Evolutionary conservation across 2,113 vertebrate species (phyloP).

Genomic region (Perognathus longimembris): DNA sequence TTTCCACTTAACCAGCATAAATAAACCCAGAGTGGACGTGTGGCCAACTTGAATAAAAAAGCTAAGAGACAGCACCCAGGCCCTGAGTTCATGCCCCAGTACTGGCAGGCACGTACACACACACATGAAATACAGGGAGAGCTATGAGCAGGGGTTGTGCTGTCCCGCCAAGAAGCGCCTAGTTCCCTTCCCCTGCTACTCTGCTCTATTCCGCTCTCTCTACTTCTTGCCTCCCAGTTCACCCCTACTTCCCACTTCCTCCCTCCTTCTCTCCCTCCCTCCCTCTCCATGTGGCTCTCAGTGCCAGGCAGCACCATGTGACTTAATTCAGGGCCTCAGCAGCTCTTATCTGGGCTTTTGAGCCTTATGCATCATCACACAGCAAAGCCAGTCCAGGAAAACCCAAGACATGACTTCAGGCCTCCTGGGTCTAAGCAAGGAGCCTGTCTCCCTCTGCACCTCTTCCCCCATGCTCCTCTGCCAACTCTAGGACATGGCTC

Average conservation of each 20-base stretch:
- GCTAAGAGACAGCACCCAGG: too few relatives aligned
- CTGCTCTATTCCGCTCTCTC: neutral
- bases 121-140: neutral
- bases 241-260: neutral
- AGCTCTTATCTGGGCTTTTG: neutral
- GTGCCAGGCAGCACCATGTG: neutral
- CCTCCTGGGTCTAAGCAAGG: neutral
- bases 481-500: neutral
- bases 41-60: too few relatives aligned
- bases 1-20: too few relatives aligned
- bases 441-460: neutral
- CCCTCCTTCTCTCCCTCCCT: neutral
- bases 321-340: neutral
- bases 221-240: too few relatives aligned
- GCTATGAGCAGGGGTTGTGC: neutral
- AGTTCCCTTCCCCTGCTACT: fast-evolving
- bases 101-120: too few relatives aligned
- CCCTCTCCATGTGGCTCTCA: neutral
- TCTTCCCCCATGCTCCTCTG: neutral
- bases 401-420: neutral
- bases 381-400: neutral
- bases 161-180: neutral
- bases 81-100: too few relatives aligned
- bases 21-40: too few relatives aligned
- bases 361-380: neutral